phyloP scores from a whole-genome alignment of 1,140 invertebrate species.

The Harlomillsia oculata region DNA sequence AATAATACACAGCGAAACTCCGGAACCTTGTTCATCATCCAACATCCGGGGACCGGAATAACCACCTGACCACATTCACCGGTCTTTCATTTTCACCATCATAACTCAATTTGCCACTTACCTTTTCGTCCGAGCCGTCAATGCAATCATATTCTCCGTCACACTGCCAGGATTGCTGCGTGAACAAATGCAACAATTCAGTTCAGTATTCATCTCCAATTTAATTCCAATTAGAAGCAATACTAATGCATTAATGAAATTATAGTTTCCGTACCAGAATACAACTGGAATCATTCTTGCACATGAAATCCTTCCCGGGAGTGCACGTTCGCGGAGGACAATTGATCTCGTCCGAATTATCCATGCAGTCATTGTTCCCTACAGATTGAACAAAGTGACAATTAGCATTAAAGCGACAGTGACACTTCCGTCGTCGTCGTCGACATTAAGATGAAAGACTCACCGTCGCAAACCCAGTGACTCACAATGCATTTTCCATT shows the following conservation, averaged over 20 bases:
- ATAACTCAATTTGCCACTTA: conserved; percentile 38
- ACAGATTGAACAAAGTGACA: background rate
- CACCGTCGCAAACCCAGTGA: conserved; percentile 82
- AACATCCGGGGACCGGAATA: no score
- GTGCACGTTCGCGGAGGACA: conserved; percentile 60
- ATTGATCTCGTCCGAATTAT: conserved; percentile 61
- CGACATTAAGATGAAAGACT: no score
- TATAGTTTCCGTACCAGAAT: conserved; percentile 47
- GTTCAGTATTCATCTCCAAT: no score
- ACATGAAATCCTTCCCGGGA: conserved; percentile 60
- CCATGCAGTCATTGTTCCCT: conserved; percentile 32
- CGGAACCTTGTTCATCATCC: no score
- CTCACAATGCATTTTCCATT: conserved; percentile 80
- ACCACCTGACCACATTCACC: no score
- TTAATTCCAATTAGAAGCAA: no score
- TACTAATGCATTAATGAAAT: no score
- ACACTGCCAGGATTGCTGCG: conserved; percentile 54
- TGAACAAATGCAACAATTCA: no score
- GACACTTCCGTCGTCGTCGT: background rate
- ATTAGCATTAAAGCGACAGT: background rate
- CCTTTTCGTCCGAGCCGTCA: conserved; percentile 67
- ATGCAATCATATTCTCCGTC: conserved; percentile 74
- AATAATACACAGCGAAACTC: no score
- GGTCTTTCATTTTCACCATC: no score
- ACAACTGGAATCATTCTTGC: conserved; percentile 52